Conservation (phyloP, 1,140 invertebrate genomes). For the Papilio polytes region DNA sequence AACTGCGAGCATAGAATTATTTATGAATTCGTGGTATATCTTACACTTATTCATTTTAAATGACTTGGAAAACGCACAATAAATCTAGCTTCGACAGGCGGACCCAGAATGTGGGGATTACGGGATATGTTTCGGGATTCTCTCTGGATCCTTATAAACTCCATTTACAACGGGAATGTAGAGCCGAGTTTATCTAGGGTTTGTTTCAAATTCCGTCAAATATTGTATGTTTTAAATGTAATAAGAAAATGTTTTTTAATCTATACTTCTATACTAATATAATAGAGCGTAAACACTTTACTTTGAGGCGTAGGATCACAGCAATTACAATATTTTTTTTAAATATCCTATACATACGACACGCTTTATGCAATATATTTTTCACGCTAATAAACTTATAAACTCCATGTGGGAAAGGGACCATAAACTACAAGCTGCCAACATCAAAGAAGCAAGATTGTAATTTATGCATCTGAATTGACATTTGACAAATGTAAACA, state of each 20-base stretch:
- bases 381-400: no score
- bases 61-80: constrained; percentile 7
- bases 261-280: background rate
- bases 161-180: constrained; percentile 21
- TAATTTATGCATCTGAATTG: no score
- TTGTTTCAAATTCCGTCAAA: background rate
- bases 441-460: no score
- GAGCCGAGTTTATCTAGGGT: constrained; percentile 26
- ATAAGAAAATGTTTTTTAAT: background rate
- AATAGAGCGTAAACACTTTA: no score
- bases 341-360: no score
- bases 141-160: constrained; percentile 7
- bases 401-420: no score
- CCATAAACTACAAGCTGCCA: no score
- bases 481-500: no score
- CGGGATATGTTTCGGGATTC: constrained; percentile 9
- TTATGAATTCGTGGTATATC: background rate
- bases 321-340: no score
- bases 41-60: background rate
- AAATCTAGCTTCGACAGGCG: constrained; percentile 23
- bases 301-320: no score
- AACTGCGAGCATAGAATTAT: background rate
- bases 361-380: no score
- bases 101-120: constrained; percentile 21
- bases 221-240: background rate